Evolutionary conservation across 2,113 vertebrate genomes (phyloP).

Genomic region (Pachyramphus minor): DNA sequence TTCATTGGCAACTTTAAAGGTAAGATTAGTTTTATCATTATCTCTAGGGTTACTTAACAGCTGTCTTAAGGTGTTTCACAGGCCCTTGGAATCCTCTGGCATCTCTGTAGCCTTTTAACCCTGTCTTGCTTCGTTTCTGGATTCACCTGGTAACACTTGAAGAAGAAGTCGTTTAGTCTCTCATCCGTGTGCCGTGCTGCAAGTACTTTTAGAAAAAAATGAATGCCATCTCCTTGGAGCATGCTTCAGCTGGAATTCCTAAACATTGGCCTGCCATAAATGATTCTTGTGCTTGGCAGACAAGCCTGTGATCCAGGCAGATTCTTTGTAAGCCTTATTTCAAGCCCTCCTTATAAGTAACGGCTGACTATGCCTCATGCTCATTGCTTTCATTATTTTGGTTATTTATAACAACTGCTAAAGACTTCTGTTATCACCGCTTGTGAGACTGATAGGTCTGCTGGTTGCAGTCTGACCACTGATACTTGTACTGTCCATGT

Average conservation of each 20-base stretch:
- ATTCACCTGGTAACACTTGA: background rate
- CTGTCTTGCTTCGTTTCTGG: background rate
- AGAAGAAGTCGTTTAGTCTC: background rate
- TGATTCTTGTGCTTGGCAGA: background rate
- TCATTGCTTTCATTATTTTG: constrained; percentile 40
- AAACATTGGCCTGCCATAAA: background rate
- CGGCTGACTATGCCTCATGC: background rate
- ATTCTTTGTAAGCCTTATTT: background rate
- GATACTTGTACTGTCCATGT: background rate
- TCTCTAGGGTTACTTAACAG: background rate
- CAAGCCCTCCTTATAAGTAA: constrained; percentile 31
- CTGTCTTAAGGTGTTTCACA: background rate
- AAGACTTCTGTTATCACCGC: constrained; percentile 24
- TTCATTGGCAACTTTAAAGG: constrained; percentile 97
- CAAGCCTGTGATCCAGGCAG: background rate
- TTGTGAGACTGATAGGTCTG: background rate
- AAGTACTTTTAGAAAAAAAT: background rate
- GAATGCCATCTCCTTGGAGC: background rate
- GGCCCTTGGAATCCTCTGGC: background rate
- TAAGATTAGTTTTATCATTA: constrained; percentile 61
- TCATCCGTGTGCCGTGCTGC: background rate
- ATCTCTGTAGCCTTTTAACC: background rate
- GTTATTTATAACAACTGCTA: constrained; percentile 37
- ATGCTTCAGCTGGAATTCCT: constrained; percentile 8
- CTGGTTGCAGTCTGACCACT: background rate